Evolutionary conservation across 2,797 vertebrate species (phyloP).

Genomic region (Sarcoramphus papa): DNA sequence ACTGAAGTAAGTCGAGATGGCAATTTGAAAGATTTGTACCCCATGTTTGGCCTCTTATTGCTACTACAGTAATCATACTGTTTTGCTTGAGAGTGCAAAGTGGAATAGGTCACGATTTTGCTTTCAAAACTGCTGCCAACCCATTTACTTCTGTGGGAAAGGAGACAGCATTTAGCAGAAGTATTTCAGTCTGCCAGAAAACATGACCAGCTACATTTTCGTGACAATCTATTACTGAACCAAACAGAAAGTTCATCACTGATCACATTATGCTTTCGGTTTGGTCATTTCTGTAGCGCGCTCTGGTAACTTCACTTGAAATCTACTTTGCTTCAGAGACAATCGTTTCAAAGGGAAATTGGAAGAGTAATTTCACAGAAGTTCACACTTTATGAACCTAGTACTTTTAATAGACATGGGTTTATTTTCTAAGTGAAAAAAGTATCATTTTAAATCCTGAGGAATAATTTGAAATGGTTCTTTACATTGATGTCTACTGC

Average conservation of each 20-base stretch:
- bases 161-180: neutral
- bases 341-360: constrained; percentile 7
- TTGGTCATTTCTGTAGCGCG: neutral
- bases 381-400: neutral
- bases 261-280: neutral
- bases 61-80: neutral
- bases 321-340: neutral
- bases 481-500: constrained; percentile 6
- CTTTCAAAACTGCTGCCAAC: neutral
- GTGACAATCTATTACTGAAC: neutral
- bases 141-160: neutral
- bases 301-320: neutral
- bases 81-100: neutral
- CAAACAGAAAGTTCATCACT: neutral
- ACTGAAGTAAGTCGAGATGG: neutral
- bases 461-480: constrained; percentile 11
- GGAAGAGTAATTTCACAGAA: neutral
- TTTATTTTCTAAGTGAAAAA: constrained; percentile 16
- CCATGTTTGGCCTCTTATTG: neutral
- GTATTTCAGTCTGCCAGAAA: neutral
- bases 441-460: neutral
- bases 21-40: neutral
- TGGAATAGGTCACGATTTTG: neutral
- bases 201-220: neutral
- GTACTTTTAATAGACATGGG: neutral